These are phyloP conservation scores for Colletes collaris DNA, from an alignment of 2,888 invertebrate species.

Conservation along the genomic window DNA sequence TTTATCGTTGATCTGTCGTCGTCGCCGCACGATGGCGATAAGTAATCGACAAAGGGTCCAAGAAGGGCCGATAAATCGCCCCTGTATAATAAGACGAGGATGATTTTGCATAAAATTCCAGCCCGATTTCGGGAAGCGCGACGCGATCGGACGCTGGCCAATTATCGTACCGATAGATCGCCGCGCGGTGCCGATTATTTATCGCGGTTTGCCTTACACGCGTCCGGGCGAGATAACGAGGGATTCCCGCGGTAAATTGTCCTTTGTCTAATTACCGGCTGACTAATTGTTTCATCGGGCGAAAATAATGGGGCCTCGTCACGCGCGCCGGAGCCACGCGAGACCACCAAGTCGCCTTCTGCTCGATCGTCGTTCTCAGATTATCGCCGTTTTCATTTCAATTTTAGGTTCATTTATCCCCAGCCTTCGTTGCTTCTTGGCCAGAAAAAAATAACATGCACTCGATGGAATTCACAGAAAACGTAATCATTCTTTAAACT, in stretches of 20 bases:
- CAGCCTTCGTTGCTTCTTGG: too few species aligned
- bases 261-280: slow-evolving; percentile 71
- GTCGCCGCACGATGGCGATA: slow-evolving; percentile 7
- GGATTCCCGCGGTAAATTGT: slow-evolving; percentile 65
- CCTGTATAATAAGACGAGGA: slow-evolving; percentile 13
- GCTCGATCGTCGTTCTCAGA: too few species aligned
- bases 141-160: slow-evolving; percentile 32
- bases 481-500: too few species aligned
- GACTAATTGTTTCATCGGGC: slow-evolving; percentile 76
- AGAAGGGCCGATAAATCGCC: slow-evolving; percentile 26
- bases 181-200: slow-evolving; percentile 53
- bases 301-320: slow-evolving; percentile 73
- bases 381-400: too few species aligned
- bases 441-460: too few species aligned
- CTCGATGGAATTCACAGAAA: too few species aligned
- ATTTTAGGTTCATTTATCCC: too few species aligned
- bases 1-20: slow-evolving; percentile 16
- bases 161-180: slow-evolving; percentile 57
- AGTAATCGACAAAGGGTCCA: slow-evolving; percentile 15
- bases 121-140: slow-evolving; percentile 40
- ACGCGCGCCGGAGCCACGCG: slow-evolving; percentile 58
- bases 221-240: slow-evolving; percentile 66
- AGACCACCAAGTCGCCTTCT: too few species aligned
- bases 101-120: slow-evolving; percentile 42
- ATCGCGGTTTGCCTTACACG: slow-evolving; percentile 69